phyloP scores from a whole-genome alignment of 1,140 invertebrate species.

The Drosophila parvula region DNA sequence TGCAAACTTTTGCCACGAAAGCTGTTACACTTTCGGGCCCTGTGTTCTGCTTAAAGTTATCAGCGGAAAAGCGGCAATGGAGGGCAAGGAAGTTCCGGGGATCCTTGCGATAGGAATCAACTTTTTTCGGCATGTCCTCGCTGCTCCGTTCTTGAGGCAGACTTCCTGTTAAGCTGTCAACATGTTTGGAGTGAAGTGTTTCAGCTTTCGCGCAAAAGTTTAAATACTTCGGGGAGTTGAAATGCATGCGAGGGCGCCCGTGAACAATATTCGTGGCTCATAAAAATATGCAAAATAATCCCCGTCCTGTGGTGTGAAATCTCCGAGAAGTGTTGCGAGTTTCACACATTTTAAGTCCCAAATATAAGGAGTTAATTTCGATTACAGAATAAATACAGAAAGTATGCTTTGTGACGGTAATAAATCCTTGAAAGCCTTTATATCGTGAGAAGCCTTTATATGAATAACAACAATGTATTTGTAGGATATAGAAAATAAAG shows the following conservation, averaged over 20 bases:
- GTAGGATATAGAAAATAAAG: no score
- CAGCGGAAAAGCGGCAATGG: conserved; percentile 7
- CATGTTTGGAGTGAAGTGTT: conserved; percentile 75
- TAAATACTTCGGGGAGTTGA: conserved; percentile 50
- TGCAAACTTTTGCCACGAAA: conserved; percentile 62
- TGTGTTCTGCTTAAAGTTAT: conserved; percentile 64
- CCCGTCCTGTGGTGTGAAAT: conserved; percentile 1
- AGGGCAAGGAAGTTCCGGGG: background rate
- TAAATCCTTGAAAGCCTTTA: background rate
- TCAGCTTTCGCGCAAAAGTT: conserved; percentile 54
- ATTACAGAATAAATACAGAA: background rate
- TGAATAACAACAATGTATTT: background rate
- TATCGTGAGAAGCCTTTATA: background rate
- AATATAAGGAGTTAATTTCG: background rate
- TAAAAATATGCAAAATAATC: conserved; percentile 18
- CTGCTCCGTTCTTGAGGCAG: conserved; percentile 37
- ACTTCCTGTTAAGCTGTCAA: conserved; percentile 74
- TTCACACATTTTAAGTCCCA: background rate
- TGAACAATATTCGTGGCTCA: conserved; percentile 14
- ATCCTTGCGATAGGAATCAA: conserved; percentile 26
- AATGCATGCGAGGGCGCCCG: conserved; percentile 19
- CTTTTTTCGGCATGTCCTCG: conserved; percentile 28
- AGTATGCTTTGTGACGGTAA: background rate
- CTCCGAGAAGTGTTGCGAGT: background rate
- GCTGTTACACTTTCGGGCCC: conserved; percentile 47